Evolutionary conservation across 2,113 vertebrate genomes (phyloP).

Genomic region (Limanda limanda): DNA sequence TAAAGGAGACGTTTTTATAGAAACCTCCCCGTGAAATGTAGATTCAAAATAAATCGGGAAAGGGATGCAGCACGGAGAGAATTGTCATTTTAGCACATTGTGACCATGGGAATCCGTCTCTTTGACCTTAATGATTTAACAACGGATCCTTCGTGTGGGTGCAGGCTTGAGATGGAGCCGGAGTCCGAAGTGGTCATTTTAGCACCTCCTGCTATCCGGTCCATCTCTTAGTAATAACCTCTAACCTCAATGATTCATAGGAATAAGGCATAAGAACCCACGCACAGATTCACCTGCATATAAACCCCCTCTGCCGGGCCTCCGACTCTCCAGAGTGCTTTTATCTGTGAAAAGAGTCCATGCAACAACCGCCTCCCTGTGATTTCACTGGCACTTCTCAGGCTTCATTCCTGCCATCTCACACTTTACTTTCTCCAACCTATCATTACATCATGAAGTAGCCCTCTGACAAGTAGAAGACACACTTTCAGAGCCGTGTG

Average conservation of each 20-base stretch:
- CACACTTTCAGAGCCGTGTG: conserved; percentile 19
- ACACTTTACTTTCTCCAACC: conserved; percentile 36
- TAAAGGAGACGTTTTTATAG: conserved; percentile 41
- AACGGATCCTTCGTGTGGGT: not conserved
- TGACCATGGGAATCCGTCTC: conserved; percentile 20
- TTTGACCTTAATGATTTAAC: conserved; percentile 67
- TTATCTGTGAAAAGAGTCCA: conserved; percentile 40
- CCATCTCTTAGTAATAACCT: conserved; percentile 69
- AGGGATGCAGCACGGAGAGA: not conserved
- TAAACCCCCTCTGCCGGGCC: conserved; percentile 14
- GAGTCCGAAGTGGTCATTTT: conserved; percentile 68
- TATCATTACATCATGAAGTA: conserved; percentile 50
- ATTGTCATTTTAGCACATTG: conserved; percentile 60
- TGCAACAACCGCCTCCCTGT: conserved; percentile 12
- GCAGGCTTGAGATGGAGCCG: not conserved
- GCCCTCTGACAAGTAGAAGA: conserved; percentile 35
- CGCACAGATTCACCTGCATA: conserved; percentile 26
- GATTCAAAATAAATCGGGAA: conserved; percentile 24
- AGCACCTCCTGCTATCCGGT: conserved; percentile 51
- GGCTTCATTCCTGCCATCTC: conserved; percentile 24
- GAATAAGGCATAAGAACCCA: not conserved
- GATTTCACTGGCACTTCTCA: conserved; percentile 16
- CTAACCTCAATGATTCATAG: conserved; percentile 69
- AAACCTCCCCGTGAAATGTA: conserved; percentile 32
- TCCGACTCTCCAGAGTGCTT: conserved; percentile 30